Evolutionary conservation across 2,888 invertebrate genomes (phyloP), one percentile per base, ranked within the genome.

Genomic region (Calameuta filiformis): DNA sequence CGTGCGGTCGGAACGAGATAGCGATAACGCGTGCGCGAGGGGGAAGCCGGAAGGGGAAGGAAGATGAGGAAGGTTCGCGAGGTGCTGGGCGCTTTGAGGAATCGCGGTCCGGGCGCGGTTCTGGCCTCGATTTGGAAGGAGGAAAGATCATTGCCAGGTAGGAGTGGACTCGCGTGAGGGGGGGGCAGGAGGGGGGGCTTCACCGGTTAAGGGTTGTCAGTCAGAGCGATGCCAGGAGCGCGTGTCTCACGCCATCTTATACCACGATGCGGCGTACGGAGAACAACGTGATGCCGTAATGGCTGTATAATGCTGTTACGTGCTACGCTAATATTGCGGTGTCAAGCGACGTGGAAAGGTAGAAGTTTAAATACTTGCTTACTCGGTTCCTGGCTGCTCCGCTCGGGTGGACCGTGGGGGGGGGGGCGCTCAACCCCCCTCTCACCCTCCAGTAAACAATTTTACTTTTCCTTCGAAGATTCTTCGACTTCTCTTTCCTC

Each of bases 241-340:
- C 40, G 86, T 88, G 87, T 83, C 84, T 84, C 87, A 87, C 87
- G 87, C 87, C 84, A 88, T 80, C 83, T 84, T 79, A 78, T 77
- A 75, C 30, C 69, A 68, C 31, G 69, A 74, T 77, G 78, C 73
- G 79, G 80, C 80, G 77, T 78, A 75, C 82, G 81, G 73, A 73
- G 77, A 79, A 85, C 82, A 82, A 81, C 84, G 85, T 84, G 83
- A 85, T 83, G 86, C 83, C 79, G 83, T 87, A 87, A 88, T 86
- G 82, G 82, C 83, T 85, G 85, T 84, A 83, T 85, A 88, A 87
- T 85, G 84, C 74, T 79, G 73, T 69, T 78, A 69, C 73, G 77
- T 79, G 78, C 12, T 83, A 84, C 80, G 81, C 81, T 83, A 84
- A 87, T 84, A 85, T 84, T 81, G 81, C 76, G 80, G 81, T 84